Evolutionary conservation across 2,113 vertebrate species (phyloP).

Genomic region (Hippopotamus amphibius): DNA sequence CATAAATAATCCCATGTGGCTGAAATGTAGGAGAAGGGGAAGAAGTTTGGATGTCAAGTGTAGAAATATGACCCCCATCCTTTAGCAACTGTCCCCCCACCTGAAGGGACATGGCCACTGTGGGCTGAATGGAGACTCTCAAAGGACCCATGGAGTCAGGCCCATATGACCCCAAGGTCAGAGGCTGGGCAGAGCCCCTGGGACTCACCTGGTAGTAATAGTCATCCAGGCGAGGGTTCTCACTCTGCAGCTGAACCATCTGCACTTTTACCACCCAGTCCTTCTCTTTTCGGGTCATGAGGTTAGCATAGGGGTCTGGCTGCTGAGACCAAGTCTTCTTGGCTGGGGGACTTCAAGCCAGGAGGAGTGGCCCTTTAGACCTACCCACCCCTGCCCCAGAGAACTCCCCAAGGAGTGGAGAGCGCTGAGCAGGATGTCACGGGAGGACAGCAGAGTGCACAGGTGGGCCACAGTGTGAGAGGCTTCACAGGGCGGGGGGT

Average conservation of each 20-base stretch:
- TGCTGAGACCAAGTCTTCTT: constrained; percentile 88
- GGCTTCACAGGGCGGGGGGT: background rate
- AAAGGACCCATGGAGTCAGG: background rate
- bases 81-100: background rate
- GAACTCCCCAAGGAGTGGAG: background rate
- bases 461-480: background rate
- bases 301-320: constrained; percentile 89
- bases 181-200: background rate
- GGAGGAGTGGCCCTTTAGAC: background rate
- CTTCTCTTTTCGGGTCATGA: constrained; percentile 95
- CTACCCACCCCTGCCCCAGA: background rate
- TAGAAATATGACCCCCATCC: background rate
- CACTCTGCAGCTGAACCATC: constrained; percentile 97
- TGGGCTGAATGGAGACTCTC: background rate
- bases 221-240: constrained; percentile 93
- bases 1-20: constrained; percentile 12
- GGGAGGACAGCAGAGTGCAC: background rate
- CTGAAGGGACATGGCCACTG: background rate
- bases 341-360: constrained; percentile 71
- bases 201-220: constrained; percentile 96
- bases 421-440: background rate
- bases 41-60: background rate
- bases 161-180: background rate
- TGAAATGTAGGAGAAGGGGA: background rate
- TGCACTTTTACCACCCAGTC: constrained; percentile 96